Conservation (phyloP, 2,113 vertebrate genomes). For the Cinclus cinclus region DNA sequence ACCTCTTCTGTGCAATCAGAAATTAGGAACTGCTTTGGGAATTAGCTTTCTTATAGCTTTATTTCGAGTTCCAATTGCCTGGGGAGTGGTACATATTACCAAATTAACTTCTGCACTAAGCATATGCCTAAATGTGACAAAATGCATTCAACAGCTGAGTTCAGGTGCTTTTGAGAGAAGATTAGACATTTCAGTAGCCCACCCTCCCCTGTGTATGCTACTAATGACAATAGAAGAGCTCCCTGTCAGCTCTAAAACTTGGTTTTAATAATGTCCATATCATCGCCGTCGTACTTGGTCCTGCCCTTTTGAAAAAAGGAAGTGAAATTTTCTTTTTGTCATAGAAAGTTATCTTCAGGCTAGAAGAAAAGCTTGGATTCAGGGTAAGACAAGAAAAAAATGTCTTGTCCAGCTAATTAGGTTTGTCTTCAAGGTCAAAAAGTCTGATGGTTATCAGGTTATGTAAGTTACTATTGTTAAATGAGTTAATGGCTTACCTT, state of each 20-base stretch:
- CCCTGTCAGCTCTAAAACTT: background rate
- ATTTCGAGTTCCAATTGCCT: background rate
- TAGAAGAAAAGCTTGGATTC: background rate
- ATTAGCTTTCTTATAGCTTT: background rate
- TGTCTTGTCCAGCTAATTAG: background rate
- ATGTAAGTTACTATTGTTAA: background rate
- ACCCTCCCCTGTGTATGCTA: accelerated
- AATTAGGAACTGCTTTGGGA: background rate
- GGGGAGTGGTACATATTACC: background rate
- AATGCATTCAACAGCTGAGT: background rate
- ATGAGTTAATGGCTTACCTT: background rate
- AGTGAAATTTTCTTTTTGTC: background rate
- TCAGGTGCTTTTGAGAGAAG: background rate
- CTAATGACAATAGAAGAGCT: background rate
- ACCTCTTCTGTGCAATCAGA: background rate
- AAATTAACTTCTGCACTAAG: background rate
- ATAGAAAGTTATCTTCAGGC: background rate
- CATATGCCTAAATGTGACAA: background rate
- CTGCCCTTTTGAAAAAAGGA: background rate
- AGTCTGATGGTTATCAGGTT: background rate
- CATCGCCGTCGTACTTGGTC: background rate
- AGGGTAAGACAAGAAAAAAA: background rate
- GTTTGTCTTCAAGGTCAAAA: background rate
- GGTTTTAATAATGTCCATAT: background rate
- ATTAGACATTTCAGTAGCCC: background rate